Evolutionary conservation across 2,113 vertebrate genomes (phyloP).

Genomic region (Muscicapa adusta): DNA sequence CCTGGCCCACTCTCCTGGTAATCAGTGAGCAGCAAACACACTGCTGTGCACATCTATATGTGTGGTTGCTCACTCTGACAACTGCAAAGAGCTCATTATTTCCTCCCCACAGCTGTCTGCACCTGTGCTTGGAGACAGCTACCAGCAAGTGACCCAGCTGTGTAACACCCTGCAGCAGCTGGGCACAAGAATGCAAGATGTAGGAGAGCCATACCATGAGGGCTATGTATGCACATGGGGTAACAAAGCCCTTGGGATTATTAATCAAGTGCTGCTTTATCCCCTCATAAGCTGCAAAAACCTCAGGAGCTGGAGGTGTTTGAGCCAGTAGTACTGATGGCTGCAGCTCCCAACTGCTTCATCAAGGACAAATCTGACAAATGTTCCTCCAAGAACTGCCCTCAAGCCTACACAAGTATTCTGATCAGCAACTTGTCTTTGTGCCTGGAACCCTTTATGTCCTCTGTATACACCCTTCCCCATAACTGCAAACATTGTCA

Average conservation of each 20-base stretch:
- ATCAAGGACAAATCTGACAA: neutral
- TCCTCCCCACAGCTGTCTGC: neutral
- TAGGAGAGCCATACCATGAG: neutral
- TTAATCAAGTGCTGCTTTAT: neutral
- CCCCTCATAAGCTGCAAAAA: neutral
- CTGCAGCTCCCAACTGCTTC: neutral
- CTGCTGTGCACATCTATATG: neutral
- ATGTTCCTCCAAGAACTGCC: neutral
- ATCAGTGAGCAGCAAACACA: neutral
- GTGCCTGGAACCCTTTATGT: neutral
- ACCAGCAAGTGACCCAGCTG: neutral
- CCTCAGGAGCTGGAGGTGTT: neutral
- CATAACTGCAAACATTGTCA: neutral
- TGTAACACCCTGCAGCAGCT: neutral
- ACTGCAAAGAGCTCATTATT: neutral
- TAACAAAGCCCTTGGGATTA: neutral
- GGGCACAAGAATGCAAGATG: neutral
- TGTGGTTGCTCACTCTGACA: neutral
- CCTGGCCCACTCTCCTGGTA: neutral
- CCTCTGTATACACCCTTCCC: neutral
- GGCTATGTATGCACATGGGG: neutral
- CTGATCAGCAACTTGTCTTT: neutral
- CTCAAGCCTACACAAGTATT: neutral
- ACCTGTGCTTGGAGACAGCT: neutral
- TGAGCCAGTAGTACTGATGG: neutral